Evolutionary conservation across 2,888 invertebrate genomes (phyloP).

Genomic region (Cloeon dipterum): DNA sequence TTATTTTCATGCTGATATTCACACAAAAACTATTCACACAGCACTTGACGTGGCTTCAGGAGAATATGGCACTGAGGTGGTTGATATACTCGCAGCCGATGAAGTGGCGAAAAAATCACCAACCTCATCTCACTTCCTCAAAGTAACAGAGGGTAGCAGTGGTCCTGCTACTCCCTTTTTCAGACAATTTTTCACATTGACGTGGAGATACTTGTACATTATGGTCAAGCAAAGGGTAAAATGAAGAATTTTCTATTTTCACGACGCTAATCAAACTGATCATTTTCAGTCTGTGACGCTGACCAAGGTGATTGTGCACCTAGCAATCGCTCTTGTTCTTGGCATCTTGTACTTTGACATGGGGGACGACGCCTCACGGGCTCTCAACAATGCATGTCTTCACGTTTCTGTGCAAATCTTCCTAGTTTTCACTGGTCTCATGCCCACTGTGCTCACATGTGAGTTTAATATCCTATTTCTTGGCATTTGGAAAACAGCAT

Average conservation of each 20-base stretch:
- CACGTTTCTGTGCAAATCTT: slow-evolving; percentile 92
- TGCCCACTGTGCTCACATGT: slow-evolving; percentile 97
- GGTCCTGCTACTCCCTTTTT: no score
- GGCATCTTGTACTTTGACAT: slow-evolving; percentile 85
- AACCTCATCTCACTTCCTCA: no score
- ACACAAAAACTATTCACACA: no score
- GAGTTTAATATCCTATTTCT: slow-evolving; percentile 25
- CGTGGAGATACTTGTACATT: no score
- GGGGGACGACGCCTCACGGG: slow-evolving; percentile 81
- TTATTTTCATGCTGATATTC: no score
- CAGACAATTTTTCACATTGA: no score
- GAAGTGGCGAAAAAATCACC: no score
- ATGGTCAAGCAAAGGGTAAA: no score
- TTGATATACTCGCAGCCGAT: no score
- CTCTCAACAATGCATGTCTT: slow-evolving; percentile 85
- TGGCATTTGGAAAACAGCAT: not conserved
- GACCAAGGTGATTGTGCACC: slow-evolving; percentile 64
- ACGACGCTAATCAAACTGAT: not conserved
- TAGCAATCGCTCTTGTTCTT: slow-evolving; percentile 74
- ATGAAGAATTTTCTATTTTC: not conserved
- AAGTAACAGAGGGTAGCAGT: no score
- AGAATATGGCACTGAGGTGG: slow-evolving; percentile 47
- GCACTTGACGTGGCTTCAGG: slow-evolving; percentile 92
- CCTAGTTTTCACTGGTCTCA: slow-evolving; percentile 94
- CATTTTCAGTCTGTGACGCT: slow-evolving; percentile 57